Evolutionary conservation across 1,140 invertebrate genomes (phyloP), one percentile per base, ranked within the genome.

Genomic region (Venturia canescens): DNA sequence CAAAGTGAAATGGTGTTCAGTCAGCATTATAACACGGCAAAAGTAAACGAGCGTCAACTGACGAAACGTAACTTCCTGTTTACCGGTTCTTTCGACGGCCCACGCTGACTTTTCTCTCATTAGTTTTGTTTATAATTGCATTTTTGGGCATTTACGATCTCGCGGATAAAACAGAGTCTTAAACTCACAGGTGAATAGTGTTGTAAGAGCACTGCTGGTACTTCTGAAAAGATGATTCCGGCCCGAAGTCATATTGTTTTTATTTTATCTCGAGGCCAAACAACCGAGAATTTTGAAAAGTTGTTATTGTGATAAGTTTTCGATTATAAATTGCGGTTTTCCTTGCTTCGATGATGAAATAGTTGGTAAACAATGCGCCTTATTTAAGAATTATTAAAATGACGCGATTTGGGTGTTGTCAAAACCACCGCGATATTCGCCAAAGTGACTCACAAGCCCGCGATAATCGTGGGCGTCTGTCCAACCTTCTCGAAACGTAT

Each of bases 1-100:
- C n/a, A n/a, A 53, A 53, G 50, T 53, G 50, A 53, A 53, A 53
- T 53, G 50, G n/a, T 21, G 18, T 18, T 53, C 50, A 53, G 50
- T 53, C 50, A 53, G 16, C 50, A 21, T n/a, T 53, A 21, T 53
- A 53, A 53, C 18, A 21, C 50, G n/a, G n/a, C n/a, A 9, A 53
- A 53, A n/a, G 3, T 2, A 18, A 18, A 53, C 50, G 50, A n/a
- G 1, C 50, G 50, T 53, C 50, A 53, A 53, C 50, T n/a, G 18
- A 53, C 18, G 7, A 53, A 53, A 53, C n/a, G 50, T 53, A 53
- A 53, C 50, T 53, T 53, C 50, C 50, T 53, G 50, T 53, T 53
- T 53, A 53, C 11, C 50, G 50, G 50, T 53, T 53, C 16, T 18
- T 7, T n/a, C 50, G n/a, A 53, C 50, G 18, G n/a, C 50, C 4